Evolutionary conservation across 2,888 invertebrate species (phyloP).

Genomic region (Eugnorisma glareosa): DNA sequence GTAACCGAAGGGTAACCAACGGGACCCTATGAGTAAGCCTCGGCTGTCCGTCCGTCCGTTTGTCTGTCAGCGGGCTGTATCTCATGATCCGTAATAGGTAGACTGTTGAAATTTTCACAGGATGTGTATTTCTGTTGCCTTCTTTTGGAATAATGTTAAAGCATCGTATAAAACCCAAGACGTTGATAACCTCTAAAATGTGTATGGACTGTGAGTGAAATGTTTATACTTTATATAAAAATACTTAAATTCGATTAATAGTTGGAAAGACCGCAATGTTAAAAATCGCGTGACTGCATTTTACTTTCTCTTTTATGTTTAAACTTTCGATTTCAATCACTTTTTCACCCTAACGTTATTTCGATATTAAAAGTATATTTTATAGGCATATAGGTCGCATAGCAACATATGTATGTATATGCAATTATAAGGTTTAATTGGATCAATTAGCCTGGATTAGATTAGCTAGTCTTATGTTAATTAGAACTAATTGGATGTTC

Average conservation of each 20-base stretch:
- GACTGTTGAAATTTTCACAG: too few relatives aligned
- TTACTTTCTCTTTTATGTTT: constrained; percentile 14
- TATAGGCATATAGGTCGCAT: background rate
- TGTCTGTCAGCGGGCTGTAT: too few relatives aligned
- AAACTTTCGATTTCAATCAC: constrained; percentile 28
- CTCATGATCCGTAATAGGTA: too few relatives aligned
- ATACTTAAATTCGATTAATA: constrained; percentile 4
- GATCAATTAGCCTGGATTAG: constrained; percentile 28
- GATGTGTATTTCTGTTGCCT: too few relatives aligned
- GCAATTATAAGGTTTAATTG: background rate
- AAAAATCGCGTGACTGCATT: constrained; percentile 50
- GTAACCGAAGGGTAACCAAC: too few relatives aligned
- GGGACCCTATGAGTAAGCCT: too few relatives aligned
- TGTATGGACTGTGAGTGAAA: background rate
- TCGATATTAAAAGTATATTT: background rate
- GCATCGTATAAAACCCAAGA: too few relatives aligned
- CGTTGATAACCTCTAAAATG: background rate
- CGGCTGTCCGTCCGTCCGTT: too few relatives aligned
- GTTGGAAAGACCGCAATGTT: constrained; percentile 1
- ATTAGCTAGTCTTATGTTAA: constrained; percentile 24
- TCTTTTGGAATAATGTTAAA: background rate
- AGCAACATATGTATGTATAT: background rate
- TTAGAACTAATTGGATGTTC: constrained; percentile 44
- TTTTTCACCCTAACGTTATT: background rate
- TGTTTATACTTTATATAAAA: background rate